phyloP scores from a whole-genome alignment of 2,888 invertebrate species.

The Eristalis tenax region DNA sequence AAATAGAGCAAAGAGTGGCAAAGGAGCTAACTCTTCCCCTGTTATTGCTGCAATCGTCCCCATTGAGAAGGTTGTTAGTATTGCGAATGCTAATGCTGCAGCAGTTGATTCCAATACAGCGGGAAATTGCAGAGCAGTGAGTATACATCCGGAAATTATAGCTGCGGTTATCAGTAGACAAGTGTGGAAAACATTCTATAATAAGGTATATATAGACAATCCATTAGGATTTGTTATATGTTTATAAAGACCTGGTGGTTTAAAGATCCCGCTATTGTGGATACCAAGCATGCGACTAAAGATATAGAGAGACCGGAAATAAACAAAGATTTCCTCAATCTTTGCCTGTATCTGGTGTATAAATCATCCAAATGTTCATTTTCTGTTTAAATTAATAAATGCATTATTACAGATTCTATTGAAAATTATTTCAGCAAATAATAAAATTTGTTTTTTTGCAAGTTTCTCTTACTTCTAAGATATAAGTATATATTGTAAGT shows the following conservation, averaged over 20 bases:
- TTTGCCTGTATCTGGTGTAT: constrained; percentile 81
- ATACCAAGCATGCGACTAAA: constrained; percentile 79
- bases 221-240: neutral
- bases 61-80: constrained; percentile 80
- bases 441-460: too few species aligned
- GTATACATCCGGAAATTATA: constrained; percentile 79
- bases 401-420: neutral
- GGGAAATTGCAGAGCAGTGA: constrained; percentile 80
- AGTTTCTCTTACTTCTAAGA: too few species aligned
- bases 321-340: constrained; percentile 81
- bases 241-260: constrained; percentile 77
- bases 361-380: constrained; percentile 81
- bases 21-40: constrained; percentile 79
- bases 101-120: constrained; percentile 80
- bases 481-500: too few species aligned
- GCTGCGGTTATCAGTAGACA: constrained; percentile 77
- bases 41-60: constrained; percentile 80
- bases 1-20: constrained; percentile 89
- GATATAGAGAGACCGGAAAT: constrained; percentile 80
- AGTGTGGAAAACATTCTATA: constrained; percentile 77
- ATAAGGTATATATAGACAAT: constrained; percentile 4
- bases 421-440: neutral
- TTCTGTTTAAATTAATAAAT: constrained; percentile 77
- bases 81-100: constrained; percentile 80
- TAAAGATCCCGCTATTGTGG: constrained; percentile 78